Evolutionary conservation across 2,888 invertebrate genomes (phyloP).

Genomic region (Brachyptera putata): DNA sequence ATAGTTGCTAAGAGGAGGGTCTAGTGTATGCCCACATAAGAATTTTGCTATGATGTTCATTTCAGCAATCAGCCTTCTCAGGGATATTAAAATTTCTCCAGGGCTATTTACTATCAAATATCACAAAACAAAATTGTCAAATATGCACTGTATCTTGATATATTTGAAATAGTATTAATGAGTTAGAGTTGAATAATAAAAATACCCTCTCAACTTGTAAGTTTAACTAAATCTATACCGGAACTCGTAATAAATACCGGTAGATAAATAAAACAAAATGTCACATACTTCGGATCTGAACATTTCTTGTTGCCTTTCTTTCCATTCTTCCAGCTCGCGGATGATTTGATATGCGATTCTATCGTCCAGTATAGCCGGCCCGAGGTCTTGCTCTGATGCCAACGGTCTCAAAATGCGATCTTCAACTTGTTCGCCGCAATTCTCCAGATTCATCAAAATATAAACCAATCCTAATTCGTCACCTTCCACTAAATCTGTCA

Average conservation of each 20-base stretch:
- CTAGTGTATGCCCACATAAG: no score
- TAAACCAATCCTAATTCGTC: conserved; percentile 7
- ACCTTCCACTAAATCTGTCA: conserved; percentile 34
- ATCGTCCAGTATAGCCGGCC: conserved; percentile 42
- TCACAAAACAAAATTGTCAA: no score
- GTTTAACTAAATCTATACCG: neutral
- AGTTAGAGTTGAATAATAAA: no score
- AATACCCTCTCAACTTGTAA: no score
- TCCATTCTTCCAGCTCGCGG: conserved; percentile 69
- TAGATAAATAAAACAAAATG: no score
- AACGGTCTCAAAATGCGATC: neutral
- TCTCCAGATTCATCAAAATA: conserved; percentile 40
- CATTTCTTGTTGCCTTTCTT: conserved; percentile 59
- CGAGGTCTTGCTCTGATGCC: conserved; percentile 39
- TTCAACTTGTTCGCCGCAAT: conserved; percentile 34
- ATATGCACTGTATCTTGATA: no score
- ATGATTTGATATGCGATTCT: conserved; percentile 52
- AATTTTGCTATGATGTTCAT: no score
- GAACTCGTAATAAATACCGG: neutral
- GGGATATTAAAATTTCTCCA: no score
- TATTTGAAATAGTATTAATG: no score
- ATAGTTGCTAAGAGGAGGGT: no score
- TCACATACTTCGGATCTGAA: conserved; percentile 56
- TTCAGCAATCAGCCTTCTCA: no score
- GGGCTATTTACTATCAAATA: no score